Conservation (phyloP, 2,797 vertebrate genomes). For the Mionectes olivaceus region DNA sequence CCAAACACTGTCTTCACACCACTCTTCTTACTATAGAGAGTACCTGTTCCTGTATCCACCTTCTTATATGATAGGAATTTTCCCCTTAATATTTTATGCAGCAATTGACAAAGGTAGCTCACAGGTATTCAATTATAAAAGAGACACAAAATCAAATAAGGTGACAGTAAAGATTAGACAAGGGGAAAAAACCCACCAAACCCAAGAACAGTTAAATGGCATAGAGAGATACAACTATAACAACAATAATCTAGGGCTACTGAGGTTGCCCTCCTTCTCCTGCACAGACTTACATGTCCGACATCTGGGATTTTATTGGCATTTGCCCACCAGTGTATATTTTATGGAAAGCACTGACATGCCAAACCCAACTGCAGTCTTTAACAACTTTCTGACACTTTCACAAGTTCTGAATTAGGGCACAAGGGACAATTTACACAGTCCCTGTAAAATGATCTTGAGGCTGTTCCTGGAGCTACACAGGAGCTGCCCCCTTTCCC, state of each 20-base stretch:
- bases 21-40: not conserved
- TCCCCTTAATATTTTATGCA: not conserved
- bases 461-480: not conserved
- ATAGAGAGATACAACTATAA: not conserved
- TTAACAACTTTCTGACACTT: not conserved
- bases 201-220: not conserved
- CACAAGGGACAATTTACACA: not conserved
- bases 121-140: not conserved
- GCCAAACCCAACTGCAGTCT: not conserved
- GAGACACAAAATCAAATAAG: not conserved
- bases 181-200: accelerated
- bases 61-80: not conserved
- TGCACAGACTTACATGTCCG: accelerated
- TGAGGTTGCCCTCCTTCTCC: not conserved
- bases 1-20: not conserved
- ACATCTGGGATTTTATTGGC: not conserved
- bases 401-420: not conserved
- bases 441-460: accelerated
- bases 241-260: not conserved
- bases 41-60: not conserved
- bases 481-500: not conserved
- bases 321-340: not conserved
- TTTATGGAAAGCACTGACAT: not conserved
- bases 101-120: not conserved
- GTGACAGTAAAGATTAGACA: not conserved